Base-by-base conservation (phyloP, 2,888 invertebrate species). In the Rambutsinella grinnellia region DNA sequence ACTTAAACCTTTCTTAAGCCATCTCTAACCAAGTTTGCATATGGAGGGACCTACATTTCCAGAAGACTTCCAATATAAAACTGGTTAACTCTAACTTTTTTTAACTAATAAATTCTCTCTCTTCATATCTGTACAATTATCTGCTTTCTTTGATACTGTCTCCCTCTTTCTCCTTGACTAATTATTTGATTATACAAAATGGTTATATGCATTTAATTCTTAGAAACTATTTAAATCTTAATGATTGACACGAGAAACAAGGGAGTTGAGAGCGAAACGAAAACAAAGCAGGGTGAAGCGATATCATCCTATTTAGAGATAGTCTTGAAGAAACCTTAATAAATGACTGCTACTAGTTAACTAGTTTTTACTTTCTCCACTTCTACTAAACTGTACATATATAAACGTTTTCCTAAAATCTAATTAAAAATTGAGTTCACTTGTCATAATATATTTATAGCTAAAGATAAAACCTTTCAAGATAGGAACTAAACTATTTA, bases 381-480 rank as follows among this genome's bases (percentile, higher is more conserved):
- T n/a, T 49, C 17, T 53, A 63, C n/a, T 53, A 63, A 8, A 15
- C 67, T 56, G 56, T 67, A 67, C 57, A 57, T 17, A 57, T 58
- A 26, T 54, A 46, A 54, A 36, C 26, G 36, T 66, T 36, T 56
- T 54, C 26, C 63, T 63, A 62, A 71, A 71, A 63, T 27, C 75
- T 75, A 75, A 28, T 75, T 75, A 75, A 75, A 75, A 75, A 75
- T 75, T 75, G 75, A 75, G 75, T 75, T 75, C 57, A 75, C 61
- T 53, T 54, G n/a, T 36, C 36, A 13, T 36, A 36, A n/a, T n/a
- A n/a, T n/a, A n/a, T n/a, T n/a, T n/a, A n/a, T n/a, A n/a, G n/a
- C n/a, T n/a, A n/a, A n/a, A n/a, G n/a, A n/a, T n/a, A n/a, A n/a
- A n/a, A n/a, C n/a, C n/a, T n/a, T n/a, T n/a, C n/a, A n/a, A n/a